Evolutionary conservation across 2,113 vertebrate genomes (phyloP).

Genomic region (Mormyrus lacerda): DNA sequence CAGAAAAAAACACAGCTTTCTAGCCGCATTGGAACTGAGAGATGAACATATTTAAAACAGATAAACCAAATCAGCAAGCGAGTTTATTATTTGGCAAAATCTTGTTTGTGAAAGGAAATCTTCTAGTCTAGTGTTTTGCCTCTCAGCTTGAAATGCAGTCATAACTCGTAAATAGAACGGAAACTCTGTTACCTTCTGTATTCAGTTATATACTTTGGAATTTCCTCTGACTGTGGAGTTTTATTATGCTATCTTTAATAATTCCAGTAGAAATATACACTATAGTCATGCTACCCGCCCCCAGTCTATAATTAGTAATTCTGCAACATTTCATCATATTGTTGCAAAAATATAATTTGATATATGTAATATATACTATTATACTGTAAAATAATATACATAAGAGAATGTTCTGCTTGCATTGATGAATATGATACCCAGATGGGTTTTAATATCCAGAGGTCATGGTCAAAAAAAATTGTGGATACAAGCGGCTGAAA

Average conservation of each 20-base stretch:
- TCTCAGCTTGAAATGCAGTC: not conserved
- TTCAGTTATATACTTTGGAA: not conserved
- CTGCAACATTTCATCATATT: not conserved
- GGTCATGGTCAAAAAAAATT: not conserved
- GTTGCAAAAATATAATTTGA: not conserved
- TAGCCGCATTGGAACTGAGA: not conserved
- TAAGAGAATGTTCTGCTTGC: not conserved
- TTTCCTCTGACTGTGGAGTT: not conserved
- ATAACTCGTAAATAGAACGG: not conserved
- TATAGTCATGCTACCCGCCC: not conserved
- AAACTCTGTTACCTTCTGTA: not conserved
- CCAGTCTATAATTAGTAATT: not conserved
- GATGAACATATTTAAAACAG: not conserved
- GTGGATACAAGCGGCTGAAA: not conserved
- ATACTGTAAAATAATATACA: not conserved
- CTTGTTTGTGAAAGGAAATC: not conserved
- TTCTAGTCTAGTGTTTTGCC: not conserved
- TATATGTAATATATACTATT: not conserved
- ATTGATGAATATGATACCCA: not conserved
- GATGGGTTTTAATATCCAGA: not conserved
- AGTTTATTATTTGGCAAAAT: constrained; percentile 15
- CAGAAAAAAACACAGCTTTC: not conserved
- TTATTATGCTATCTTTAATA: not conserved
- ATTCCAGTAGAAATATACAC: not conserved
- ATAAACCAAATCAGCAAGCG: not conserved